Evolutionary conservation across 2,113 vertebrate genomes (phyloP).

Genomic region (Rallus limicola): DNA sequence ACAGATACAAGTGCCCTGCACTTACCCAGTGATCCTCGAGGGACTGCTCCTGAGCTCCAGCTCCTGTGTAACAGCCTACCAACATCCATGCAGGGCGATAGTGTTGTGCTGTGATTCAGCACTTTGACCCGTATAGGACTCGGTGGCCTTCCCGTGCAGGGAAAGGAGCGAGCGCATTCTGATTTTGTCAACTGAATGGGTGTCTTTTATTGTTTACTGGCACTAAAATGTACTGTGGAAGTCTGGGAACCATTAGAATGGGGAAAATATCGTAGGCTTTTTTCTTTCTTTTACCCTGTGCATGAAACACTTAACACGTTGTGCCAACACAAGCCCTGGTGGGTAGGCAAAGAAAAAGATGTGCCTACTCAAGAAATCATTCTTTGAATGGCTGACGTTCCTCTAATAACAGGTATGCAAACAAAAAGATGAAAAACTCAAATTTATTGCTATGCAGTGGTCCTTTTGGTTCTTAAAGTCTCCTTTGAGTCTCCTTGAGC

Average conservation of each 20-base stretch:
- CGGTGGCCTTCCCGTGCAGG: neutral
- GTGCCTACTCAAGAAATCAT: neutral
- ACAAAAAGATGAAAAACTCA: neutral
- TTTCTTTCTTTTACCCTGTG: neutral
- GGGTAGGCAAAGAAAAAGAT: neutral
- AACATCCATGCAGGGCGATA: neutral
- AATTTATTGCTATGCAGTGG: neutral
- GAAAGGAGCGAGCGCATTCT: neutral
- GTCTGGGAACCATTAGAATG: neutral
- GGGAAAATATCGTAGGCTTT: neutral
- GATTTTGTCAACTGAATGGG: neutral
- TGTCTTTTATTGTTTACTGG: neutral
- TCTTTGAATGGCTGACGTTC: neutral
- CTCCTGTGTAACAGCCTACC: neutral
- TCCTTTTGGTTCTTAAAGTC: neutral
- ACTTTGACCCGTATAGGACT: neutral
- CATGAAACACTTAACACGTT: neutral
- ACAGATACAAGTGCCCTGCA: neutral
- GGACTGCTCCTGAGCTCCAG: neutral
- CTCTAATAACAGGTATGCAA: neutral
- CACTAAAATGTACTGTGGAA: neutral
- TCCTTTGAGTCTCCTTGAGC: neutral
- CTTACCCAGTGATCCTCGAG: neutral
- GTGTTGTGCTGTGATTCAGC: neutral
- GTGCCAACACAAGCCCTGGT: neutral